Conservation (phyloP, 2,113 vertebrate genomes). For the Vidua macroura region DNA sequence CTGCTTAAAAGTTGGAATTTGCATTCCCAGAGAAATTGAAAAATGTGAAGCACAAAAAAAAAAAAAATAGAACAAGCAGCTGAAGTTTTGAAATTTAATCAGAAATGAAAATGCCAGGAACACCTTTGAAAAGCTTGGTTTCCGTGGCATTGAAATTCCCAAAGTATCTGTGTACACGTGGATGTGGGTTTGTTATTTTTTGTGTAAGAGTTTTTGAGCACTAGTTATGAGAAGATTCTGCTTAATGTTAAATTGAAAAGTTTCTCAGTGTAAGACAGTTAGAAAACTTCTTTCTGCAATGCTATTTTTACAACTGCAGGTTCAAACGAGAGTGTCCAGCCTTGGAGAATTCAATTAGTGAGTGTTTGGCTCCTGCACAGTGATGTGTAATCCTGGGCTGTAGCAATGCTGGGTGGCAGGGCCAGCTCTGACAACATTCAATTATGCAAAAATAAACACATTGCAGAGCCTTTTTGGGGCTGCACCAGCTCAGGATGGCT, state of each 20-base stretch:
- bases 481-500: background rate
- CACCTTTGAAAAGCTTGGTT: background rate
- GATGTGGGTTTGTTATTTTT: background rate
- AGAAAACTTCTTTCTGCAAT: background rate
- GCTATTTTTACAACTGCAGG: background rate
- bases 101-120: background rate
- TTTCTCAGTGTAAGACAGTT: background rate
- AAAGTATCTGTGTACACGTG: background rate
- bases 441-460: background rate
- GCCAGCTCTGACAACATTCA: background rate
- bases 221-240: background rate
- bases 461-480: background rate
- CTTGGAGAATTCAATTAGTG: background rate
- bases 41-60: background rate
- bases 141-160: background rate
- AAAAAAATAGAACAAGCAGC: background rate
- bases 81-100: background rate
- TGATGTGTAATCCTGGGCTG: background rate
- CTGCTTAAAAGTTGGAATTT: background rate
- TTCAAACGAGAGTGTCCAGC: background rate
- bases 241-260: background rate
- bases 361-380: background rate
- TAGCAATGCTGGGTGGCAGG: background rate
- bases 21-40: background rate
- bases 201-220: background rate